Evolutionary conservation across 2,888 invertebrate species (phyloP).

Genomic region (Tuta absoluta): DNA sequence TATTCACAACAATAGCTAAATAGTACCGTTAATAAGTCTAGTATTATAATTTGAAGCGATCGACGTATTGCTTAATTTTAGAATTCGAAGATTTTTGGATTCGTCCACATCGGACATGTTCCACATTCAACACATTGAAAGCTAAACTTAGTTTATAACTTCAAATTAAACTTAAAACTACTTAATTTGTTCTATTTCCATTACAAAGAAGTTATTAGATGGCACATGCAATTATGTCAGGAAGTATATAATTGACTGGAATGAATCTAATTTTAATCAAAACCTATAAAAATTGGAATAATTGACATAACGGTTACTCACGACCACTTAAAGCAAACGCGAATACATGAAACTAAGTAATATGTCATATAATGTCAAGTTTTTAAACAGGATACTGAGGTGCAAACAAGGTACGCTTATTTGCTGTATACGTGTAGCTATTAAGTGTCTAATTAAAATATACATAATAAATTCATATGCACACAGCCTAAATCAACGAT

Average conservation of each 20-base stretch:
- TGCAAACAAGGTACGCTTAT: not conserved
- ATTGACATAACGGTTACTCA: not conserved
- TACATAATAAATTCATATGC: not conserved
- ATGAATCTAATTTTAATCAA: not conserved
- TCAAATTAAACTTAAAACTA: constrained; percentile 1
- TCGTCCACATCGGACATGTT: constrained; percentile 24
- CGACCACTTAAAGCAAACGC: not conserved
- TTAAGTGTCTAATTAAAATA: not conserved
- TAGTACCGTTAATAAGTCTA: constrained; percentile 70
- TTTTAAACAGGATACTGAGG: not conserved
- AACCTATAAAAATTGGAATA: not conserved
- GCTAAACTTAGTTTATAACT: not conserved
- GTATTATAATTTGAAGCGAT: constrained; percentile 73
- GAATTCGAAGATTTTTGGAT: constrained; percentile 62
- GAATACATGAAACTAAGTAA: not conserved
- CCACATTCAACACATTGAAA: not conserved
- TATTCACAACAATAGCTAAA: constrained; percentile 73
- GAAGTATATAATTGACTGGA: constrained; percentile 2
- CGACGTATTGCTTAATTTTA: constrained; percentile 65
- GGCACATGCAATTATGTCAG: constrained; percentile 40
- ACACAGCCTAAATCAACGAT: not conserved
- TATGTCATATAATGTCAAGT: too few relatives aligned
- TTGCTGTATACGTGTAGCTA: not conserved
- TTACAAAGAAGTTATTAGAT: constrained; percentile 27
- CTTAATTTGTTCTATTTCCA: not conserved